Conservation (phyloP, 2,113 vertebrate species). For the Siphamia tubifer region DNA sequence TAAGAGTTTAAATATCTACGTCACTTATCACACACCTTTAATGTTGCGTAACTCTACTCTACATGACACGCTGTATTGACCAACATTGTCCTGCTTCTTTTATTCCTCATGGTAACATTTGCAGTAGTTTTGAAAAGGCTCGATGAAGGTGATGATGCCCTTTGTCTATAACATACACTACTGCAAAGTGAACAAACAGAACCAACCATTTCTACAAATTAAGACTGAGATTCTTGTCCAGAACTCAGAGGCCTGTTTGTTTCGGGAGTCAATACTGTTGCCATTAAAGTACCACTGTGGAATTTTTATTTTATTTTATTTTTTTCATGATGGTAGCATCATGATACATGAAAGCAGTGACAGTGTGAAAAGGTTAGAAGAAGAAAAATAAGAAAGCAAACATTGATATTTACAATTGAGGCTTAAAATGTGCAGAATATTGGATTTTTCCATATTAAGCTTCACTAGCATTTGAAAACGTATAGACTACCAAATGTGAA, state of each 20-base stretch:
- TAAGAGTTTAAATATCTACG: constrained; percentile 69
- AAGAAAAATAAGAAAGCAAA: not conserved
- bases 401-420: not conserved
- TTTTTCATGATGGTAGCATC: too few species aligned
- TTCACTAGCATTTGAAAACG: too few species aligned
- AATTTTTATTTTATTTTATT: too few species aligned
- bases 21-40: not conserved
- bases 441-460: too few species aligned
- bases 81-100: not conserved
- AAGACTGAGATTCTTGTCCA: not conserved
- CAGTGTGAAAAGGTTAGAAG: too few species aligned
- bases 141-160: not conserved
- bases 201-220: not conserved
- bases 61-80: not conserved
- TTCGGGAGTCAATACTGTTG: not conserved
- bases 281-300: constrained; percentile 6
- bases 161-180: not conserved
- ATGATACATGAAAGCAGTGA: too few species aligned
- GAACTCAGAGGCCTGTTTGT: not conserved
- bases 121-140: not conserved
- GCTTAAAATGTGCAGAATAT: too few species aligned
- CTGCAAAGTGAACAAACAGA: not conserved
- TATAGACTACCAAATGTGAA: too few species aligned
- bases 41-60: not conserved
- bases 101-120: not conserved